Base-by-base conservation (phyloP, 2,797 vertebrate genomes). In the Netta rufina region DNA sequence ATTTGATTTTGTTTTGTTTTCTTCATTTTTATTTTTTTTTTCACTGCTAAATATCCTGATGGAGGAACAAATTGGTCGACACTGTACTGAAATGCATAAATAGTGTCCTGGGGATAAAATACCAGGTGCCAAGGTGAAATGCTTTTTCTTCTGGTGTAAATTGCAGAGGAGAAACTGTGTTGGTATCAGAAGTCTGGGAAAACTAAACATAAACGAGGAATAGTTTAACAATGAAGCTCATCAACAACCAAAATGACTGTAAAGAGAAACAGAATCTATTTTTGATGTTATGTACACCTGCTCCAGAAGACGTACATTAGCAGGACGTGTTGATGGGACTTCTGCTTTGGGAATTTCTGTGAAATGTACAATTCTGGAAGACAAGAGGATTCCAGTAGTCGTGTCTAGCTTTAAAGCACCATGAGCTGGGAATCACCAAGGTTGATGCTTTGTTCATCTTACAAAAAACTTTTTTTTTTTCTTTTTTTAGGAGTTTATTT, bases 401-500 rank as follows among this genome's bases (percentile, higher is more conserved):
- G 56, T 61, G 24, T 47, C 33, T 83, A 54, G 32, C 64, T 90
- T 58, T 28, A 51, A 66, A 86, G 33, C 66, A 18, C 16, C 39
- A 3, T 5, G 25, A 90, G 43, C 16, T 3, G 2, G 7, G 8
- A 84, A 18, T 45, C 10, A 17, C 19, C n/a, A 57, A 86, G 24
- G 41, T 53, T 39, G 32, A 57, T 4, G 8, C 38, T 58, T 78
- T 12, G 17, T 77, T 79, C 13, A 28, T 83, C 30, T 80, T 20
- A 49, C 25, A 13, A 51, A 51, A 90, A 87, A 65, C 10, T 1
- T 9, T 71, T 5, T 5, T 36, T 45, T 5, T 4, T 7, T 69
- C 30, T 25, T 27, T 38, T 96, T 92, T 38, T 92, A 99, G 99
- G 99, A 69, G 99, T 99, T 45, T 99, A 99, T 96, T 99, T 99